Base-by-base conservation (phyloP, 2,113 vertebrate species). In the Macheiramphus alcinus region DNA sequence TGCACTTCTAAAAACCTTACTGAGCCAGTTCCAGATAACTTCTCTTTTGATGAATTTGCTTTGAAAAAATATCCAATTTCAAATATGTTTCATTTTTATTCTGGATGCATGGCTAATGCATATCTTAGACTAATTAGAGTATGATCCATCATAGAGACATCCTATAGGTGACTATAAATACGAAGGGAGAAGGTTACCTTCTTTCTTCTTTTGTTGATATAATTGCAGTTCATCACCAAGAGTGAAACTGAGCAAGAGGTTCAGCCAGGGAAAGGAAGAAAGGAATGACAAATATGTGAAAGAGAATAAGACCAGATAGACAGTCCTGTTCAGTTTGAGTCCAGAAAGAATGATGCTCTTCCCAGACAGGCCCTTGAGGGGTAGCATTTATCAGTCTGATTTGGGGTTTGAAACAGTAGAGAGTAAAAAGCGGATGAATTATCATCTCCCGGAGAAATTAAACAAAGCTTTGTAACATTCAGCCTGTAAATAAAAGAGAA, bases 371-470 rank as follows among this genome's bases (percentile, higher is more conserved):
- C 78, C 72, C 59, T 86, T 94, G 38, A 90, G 86, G 61, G 23
- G n/a, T 62, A 59, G 32, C 82, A 75, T 96, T 93, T 85, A 52
- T 91, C 93, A 93, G 88, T 95, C 92, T 86, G 82, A 80, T 90
- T 80, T 59, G 9, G 67, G 32, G 50, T 11, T 62, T 61, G 85
- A 85, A 93, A 84, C 0, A 1, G 25, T 23, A 36, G 14, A 78
- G 62, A 59, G 45, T 47, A 45, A 76, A 82, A 92, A 71, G 68
- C 9, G 48, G 67, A 59, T 73, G 80, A 75, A 56, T 83, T 94
- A 48, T 83, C 47, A 74, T 81, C 55, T 96, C 59, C 26, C 13
- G 43, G 38, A 92, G 63, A 84, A 78, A 52, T 74, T 62, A 86
- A 86, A 43, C 66, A 90, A 40, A 47, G 13, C 48, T 92, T 80